These are phyloP conservation scores for Nymphalis urticae DNA, from an alignment of 2,888 invertebrate species.

Conservation along the genomic window DNA sequence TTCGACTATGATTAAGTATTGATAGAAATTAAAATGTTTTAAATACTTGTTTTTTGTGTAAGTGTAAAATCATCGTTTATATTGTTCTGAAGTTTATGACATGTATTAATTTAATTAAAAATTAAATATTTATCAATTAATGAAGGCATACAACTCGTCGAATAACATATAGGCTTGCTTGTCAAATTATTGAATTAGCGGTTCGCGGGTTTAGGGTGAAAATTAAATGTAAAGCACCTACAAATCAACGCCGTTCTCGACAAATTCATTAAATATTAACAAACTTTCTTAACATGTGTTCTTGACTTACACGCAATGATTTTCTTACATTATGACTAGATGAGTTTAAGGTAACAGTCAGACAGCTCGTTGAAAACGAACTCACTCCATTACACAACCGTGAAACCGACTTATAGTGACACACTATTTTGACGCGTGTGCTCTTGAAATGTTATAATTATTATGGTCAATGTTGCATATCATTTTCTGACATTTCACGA, in stretches of 20 bases:
- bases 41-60: no score
- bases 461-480: no score
- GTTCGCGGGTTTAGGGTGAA: conserved; percentile 58
- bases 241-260: conserved; percentile 69
- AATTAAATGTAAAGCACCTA: conserved; percentile 64
- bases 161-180: conserved; percentile 46
- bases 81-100: no score
- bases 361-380: conserved; percentile 1
- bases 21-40: no score
- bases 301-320: conserved; percentile 62
- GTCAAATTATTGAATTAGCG: conserved; percentile 73
- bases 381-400: no score
- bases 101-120: not conserved
- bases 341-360: conserved; percentile 31
- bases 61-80: no score
- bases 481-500: no score
- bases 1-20: no score
- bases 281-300: conserved; percentile 78
- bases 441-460: no score
- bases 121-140: conserved; percentile 4
- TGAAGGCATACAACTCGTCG: conserved; percentile 25
- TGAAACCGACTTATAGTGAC: no score
- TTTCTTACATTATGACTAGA: conserved; percentile 46
- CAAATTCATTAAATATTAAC: conserved; percentile 77
- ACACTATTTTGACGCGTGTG: no score